Conservation (phyloP, 1,140 invertebrate species). For the Mactra quadrangularis region DNA sequence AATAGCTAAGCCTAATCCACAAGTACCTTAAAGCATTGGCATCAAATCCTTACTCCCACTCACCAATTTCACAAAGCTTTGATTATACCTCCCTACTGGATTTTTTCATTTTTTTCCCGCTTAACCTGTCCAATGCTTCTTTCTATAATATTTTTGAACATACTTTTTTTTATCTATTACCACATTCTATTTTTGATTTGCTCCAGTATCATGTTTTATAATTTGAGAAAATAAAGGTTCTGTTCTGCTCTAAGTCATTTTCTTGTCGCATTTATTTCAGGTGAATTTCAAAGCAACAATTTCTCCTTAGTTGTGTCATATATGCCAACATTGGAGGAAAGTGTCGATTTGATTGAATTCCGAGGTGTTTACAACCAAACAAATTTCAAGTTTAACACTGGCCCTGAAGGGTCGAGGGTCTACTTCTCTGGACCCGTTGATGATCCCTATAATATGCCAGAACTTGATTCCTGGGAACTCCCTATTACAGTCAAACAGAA, state of each 20-base stretch:
- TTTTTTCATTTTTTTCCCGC: background rate
- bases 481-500: background rate
- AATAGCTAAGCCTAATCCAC: no score
- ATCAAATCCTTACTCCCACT: no score
- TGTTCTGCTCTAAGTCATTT: background rate
- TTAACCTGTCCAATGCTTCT: background rate
- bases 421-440: conserved; percentile 12
- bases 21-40: no score
- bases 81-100: no score
- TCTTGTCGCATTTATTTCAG: background rate
- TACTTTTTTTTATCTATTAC: background rate
- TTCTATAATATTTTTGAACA: background rate
- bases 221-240: no score
- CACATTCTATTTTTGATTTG: background rate
- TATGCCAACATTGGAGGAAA: background rate
- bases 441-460: conserved; percentile 3
- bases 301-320: conserved; percentile 43
- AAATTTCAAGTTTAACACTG: conserved; percentile 9
- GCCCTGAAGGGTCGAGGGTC: background rate
- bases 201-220: background rate
- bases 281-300: conserved; percentile 31
- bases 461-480: background rate
- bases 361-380: conserved; percentile 10
- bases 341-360: conserved; percentile 18
- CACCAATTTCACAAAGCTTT: no score